phyloP scores from a whole-genome alignment of 2,797 vertebrate genomes.

The Echiichthys vipera region DNA sequence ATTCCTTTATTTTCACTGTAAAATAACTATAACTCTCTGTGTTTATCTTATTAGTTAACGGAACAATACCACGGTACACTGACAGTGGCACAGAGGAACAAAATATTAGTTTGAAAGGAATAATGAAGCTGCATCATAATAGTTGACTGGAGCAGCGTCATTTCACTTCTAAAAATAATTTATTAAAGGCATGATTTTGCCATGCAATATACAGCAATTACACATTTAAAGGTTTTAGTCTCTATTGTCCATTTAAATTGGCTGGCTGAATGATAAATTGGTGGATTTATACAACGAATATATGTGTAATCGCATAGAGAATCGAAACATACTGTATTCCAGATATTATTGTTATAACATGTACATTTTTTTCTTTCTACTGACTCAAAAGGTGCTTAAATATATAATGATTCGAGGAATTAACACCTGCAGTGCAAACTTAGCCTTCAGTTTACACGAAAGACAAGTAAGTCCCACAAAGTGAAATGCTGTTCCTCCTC shows the following conservation, averaged over 20 bases:
- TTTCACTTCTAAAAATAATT: background rate
- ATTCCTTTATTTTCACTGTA: conserved; percentile 4
- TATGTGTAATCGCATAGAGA: background rate
- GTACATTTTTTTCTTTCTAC: background rate
- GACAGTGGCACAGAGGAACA: background rate
- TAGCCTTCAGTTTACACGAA: background rate
- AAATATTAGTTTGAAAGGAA: background rate
- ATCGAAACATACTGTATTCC: too few relatives aligned
- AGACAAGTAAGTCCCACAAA: background rate
- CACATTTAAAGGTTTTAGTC: too few relatives aligned
- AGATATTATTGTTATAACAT: background rate
- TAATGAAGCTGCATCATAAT: background rate
- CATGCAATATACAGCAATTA: too few relatives aligned
- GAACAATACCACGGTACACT: background rate
- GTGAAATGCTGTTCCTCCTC: background rate
- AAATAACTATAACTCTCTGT: background rate
- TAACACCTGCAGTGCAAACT: background rate
- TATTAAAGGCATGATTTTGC: background rate
- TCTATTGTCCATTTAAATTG: background rate
- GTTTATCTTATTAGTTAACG: background rate
- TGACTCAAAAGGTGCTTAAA: background rate
- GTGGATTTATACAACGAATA: background rate
- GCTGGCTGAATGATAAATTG: background rate
- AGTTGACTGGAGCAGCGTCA: background rate
- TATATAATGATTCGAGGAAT: background rate